Evolutionary conservation across 2,888 invertebrate species (phyloP).

Genomic region (Cistogaster globosa): DNA sequence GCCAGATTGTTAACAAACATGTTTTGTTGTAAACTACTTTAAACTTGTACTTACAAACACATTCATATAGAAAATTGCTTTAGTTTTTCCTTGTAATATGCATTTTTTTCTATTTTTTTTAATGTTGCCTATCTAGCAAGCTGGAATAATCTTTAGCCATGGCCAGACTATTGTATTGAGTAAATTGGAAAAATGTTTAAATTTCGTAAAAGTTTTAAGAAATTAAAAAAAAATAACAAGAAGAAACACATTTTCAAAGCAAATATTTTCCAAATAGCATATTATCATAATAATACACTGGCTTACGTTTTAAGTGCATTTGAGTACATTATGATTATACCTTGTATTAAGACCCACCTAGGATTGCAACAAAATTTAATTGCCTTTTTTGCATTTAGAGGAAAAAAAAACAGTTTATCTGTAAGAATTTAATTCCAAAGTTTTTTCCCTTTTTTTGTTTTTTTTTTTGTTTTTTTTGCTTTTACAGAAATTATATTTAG

Average conservation of each 20-base stretch:
- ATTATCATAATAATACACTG: slow-evolving; percentile 61
- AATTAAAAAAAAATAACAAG: background rate
- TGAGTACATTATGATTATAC: slow-evolving; percentile 38
- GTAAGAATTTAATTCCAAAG: too few relatives aligned
- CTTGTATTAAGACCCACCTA: background rate
- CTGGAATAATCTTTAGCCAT: slow-evolving; percentile 37
- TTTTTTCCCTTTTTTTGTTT: too few relatives aligned
- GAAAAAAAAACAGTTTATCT: slow-evolving; percentile 6
- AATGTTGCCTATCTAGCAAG: slow-evolving; percentile 17
- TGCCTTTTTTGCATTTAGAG: slow-evolving; percentile 26
- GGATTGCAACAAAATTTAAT: slow-evolving; percentile 45
- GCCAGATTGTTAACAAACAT: slow-evolving; percentile 65
- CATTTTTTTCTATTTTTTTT: background rate
- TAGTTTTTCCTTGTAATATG: slow-evolving; percentile 33
- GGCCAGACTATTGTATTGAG: slow-evolving; percentile 46
- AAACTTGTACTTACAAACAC: slow-evolving; percentile 27
- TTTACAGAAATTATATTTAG: too few relatives aligned
- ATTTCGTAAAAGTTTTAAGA: slow-evolving; percentile 11
- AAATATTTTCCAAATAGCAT: slow-evolving; percentile 36
- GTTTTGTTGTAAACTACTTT: slow-evolving; percentile 54
- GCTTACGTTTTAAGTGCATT: slow-evolving; percentile 54
- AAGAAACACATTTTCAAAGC: slow-evolving; percentile 14
- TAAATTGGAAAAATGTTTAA: slow-evolving; percentile 60
- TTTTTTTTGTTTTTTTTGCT: too few relatives aligned
- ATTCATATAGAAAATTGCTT: slow-evolving; percentile 52